phyloP scores from a whole-genome alignment of 2,113 vertebrate species.

The Columba janthina region DNA sequence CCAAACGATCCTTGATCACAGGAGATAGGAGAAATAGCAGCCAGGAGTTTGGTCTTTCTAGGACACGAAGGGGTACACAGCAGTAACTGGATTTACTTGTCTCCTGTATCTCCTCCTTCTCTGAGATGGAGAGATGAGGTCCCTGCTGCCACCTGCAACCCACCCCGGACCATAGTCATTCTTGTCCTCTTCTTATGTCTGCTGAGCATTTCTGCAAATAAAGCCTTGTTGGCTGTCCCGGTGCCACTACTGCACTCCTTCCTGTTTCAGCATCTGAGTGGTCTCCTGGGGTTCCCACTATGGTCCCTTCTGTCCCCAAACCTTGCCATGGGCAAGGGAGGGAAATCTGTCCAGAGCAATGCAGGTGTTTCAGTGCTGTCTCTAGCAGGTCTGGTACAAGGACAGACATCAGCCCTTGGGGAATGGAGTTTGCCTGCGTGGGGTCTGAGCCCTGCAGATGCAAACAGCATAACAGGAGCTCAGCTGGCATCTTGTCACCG shows the following conservation, averaged over 20 bases:
- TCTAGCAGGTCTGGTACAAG: neutral
- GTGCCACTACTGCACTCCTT: neutral
- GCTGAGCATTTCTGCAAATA: neutral
- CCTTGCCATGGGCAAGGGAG: neutral
- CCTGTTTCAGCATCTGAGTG: neutral
- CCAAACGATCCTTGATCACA: neutral
- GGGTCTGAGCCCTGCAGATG: neutral
- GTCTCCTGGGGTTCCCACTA: neutral
- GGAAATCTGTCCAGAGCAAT: neutral
- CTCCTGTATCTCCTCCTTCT: neutral
- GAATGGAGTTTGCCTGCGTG: neutral
- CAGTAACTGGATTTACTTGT: neutral
- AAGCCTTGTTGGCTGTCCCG: rapidly evolving
- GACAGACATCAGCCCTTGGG: neutral
- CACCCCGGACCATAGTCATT: neutral
- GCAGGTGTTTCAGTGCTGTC: rapidly evolving
- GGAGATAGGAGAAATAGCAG: neutral
- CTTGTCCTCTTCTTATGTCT: no score
- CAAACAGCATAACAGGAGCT: neutral
- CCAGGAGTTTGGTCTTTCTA: neutral
- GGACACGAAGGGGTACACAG: neutral
- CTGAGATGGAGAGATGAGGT: rapidly evolving
- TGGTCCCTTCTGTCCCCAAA: neutral
- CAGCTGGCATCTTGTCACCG: neutral
- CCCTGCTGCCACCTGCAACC: neutral